Evolutionary conservation across 2,888 invertebrate species (phyloP), one percentile per base, ranked within the genome.

Genomic region (Eupithecia vulgata): DNA sequence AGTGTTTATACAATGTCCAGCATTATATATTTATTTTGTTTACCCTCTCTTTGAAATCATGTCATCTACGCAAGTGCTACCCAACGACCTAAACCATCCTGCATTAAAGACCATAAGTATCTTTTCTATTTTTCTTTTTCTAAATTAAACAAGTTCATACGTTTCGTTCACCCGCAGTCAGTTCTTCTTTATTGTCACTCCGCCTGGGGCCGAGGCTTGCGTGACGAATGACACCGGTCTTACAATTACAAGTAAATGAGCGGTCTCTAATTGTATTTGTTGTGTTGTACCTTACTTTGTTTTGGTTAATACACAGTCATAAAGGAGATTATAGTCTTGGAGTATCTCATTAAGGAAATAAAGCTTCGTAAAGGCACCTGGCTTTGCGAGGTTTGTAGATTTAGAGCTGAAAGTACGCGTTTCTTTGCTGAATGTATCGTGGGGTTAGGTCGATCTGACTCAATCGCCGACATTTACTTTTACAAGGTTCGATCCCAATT

Each of bases 241-340:
- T 57, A 64, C 70, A 70, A 72, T 75, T 72, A 75, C 70, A 66
- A 73, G 70, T 68, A 75, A 75, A 75, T 72, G 72, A 68, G 68
- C 17, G 61, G 67, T 66, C 42, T 61, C 72, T 75, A 72, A 75
- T 75, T 70, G 64, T 52, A 61, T 70, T 67, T 70, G 67, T 59
- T 70, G 45, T 1, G 52, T 52, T 65, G 37, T 52, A 52, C 62
- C 68, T 67, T 64, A 35, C 59, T 61, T 73, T 73, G 67, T 73
- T 61, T 73, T 64, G 17, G 52, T 35, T 61, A 42, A 35, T 59
- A 67, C 25, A 45, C 35, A 37, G 30, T 61, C 57, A 57, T 57
- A 57, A 57, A 57, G 21, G 57, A 57, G 25, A 57, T 57, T 57
- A 57, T 25, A 25, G 57, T 25, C 57, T 57, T 57, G 25, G 25